A percentile compares a stretch with the other conserved stretches of the same genome.
Conservation (phyloP, 1,140 invertebrate species). For the Ceratina australensis region DNA sequence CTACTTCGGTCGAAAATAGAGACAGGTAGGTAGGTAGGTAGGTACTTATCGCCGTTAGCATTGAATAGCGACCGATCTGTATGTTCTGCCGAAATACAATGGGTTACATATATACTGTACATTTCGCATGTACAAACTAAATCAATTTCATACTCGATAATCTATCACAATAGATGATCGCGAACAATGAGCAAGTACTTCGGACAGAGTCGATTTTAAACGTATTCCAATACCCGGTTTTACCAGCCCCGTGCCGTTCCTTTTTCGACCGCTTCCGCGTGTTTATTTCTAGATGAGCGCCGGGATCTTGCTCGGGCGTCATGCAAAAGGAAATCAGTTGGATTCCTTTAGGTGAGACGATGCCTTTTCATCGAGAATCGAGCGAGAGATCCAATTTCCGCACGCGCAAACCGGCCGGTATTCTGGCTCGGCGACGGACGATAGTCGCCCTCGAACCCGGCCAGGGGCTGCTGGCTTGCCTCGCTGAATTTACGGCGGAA, state of each 20-base stretch:
- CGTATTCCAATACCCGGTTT: background rate
- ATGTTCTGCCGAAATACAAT: too few relatives aligned
- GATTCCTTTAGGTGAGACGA: conserved; percentile 11
- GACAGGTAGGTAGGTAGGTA: too few relatives aligned
- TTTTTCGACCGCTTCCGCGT: too few relatives aligned
- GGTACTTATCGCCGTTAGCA: too few relatives aligned
- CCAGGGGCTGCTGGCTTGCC: background rate
- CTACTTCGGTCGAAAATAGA: too few relatives aligned
- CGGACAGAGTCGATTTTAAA: background rate
- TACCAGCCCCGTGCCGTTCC: background rate
- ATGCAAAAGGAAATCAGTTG: conserved; percentile 5
- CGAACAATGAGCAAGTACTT: background rate
- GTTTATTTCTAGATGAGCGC: background rate
- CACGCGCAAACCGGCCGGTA: background rate
- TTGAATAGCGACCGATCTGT: too few relatives aligned
- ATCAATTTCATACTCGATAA: background rate
- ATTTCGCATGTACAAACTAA: background rate
- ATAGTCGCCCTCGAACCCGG: background rate
- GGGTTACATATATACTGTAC: too few relatives aligned
- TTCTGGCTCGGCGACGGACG: conserved; percentile 1
- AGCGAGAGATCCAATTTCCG: conserved; percentile 35
- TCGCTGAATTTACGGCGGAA: conserved; percentile 33
- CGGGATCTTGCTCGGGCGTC: too few relatives aligned
- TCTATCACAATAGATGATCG: background rate
- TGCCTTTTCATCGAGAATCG: conserved; percentile 17